A percentile compares a stretch with the other conserved stretches of the same genome.
Conservation (phyloP, 2,888 invertebrate genomes). For the Yponomeuta sedellus region DNA sequence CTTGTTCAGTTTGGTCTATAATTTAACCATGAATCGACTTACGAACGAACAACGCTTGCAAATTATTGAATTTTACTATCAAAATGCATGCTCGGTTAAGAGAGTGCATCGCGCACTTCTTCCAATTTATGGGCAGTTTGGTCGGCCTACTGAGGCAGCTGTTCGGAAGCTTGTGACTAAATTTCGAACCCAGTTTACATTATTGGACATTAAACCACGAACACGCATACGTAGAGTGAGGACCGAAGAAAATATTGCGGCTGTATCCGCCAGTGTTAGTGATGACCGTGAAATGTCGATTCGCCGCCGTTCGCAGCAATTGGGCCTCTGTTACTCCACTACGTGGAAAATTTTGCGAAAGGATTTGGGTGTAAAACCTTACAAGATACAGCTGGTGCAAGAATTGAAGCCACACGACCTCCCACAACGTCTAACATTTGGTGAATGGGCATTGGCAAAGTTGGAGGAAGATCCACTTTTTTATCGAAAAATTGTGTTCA, state of each 20-base stretch:
- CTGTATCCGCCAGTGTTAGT: slow-evolving; percentile 15
- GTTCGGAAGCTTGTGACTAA: slow-evolving; percentile 9
- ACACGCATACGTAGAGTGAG: slow-evolving; percentile 20
- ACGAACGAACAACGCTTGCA: too few species aligned
- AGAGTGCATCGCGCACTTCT: too few species aligned
- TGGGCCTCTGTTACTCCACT: slow-evolving; percentile 16
- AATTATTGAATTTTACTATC: too few species aligned
- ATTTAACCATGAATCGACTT: too few species aligned
- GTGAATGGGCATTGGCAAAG: slow-evolving; percentile 19
- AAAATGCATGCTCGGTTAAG: too few species aligned
- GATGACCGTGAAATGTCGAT: slow-evolving; percentile 20
- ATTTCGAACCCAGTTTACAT: neutral
- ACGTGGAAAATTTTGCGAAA: too few species aligned
- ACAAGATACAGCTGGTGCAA: slow-evolving; percentile 15
- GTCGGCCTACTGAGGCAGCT: neutral
- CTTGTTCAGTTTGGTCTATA: too few species aligned
- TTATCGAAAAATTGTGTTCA: slow-evolving; percentile 15
- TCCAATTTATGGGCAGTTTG: neutral
- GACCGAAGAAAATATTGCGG: slow-evolving; percentile 6
- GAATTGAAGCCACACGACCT: slow-evolving; percentile 19
- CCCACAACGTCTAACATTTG: slow-evolving; percentile 14
- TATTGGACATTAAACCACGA: slow-evolving; percentile 19
- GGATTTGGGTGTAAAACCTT: slow-evolving; percentile 8
- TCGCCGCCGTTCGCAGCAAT: slow-evolving; percentile 18
- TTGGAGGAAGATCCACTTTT: neutral